Evolutionary conservation across 2,113 vertebrate species (phyloP).

Genomic region (Tenrec ecaudatus): DNA sequence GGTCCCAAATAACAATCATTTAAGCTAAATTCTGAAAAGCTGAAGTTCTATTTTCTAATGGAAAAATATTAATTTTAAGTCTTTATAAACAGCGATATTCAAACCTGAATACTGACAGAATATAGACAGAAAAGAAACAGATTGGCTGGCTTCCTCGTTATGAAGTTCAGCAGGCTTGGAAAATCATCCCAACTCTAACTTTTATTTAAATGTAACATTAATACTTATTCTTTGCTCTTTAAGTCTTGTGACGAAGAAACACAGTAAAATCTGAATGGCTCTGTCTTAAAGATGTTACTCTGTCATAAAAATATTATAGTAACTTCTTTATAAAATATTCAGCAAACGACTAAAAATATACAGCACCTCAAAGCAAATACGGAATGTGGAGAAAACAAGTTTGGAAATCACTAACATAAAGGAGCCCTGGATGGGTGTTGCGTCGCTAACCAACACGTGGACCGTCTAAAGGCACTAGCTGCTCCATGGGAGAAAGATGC

Average conservation of each 20-base stretch:
- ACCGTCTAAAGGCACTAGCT: no score
- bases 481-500: no score
- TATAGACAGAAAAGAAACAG: neutral
- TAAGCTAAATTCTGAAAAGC: constrained; percentile 26
- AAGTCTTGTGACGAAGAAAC: constrained; percentile 44
- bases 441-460: no score
- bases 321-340: neutral
- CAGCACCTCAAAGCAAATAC: neutral
- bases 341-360: neutral
- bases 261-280: constrained; percentile 37
- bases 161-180: neutral
- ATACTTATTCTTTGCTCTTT: constrained; percentile 16
- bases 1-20: constrained; percentile 24
- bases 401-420: neutral
- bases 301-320: neutral
- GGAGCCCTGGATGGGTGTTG: no score
- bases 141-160: constrained; percentile 30
- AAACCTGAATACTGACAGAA: constrained; percentile 44
- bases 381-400: neutral
- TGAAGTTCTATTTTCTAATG: constrained; percentile 46
- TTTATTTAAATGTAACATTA: constrained; percentile 26
- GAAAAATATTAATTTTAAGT: constrained; percentile 4
- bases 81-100: constrained; percentile 6
- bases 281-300: constrained; percentile 32
- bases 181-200: constrained; percentile 34